Conservation (phyloP, 2,113 vertebrate species). For the Antidorcas marsupialis region DNA sequence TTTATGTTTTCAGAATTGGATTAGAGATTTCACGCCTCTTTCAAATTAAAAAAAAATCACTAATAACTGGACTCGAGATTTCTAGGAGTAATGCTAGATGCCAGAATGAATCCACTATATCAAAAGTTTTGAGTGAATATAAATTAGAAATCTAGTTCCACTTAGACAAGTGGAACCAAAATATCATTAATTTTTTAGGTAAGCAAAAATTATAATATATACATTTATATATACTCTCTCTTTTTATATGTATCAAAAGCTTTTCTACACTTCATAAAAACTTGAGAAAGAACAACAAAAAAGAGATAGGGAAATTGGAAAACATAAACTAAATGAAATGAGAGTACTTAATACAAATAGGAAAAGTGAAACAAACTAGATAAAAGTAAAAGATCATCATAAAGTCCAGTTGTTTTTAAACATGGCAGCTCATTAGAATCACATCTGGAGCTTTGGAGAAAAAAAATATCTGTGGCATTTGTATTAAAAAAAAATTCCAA, state of each 20-base stretch:
- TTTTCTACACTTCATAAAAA: not conserved
- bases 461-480: not conserved
- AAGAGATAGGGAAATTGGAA: not conserved
- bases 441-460: not conserved
- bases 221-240: not conserved
- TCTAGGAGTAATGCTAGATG: not conserved
- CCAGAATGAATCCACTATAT: not conserved
- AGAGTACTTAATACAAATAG: not conserved
- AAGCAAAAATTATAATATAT: not conserved
- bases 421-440: not conserved
- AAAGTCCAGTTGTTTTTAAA: not conserved
- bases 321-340: not conserved
- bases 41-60: not conserved
- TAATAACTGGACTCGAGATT: not conserved
- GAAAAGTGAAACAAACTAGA: not conserved
- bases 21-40: not conserved
- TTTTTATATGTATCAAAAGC: not conserved
- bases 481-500: not conserved
- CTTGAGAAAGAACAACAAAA: not conserved
- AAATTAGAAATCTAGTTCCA: not conserved
- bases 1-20: not conserved
- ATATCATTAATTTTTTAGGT: not conserved
- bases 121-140: not conserved
- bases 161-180: not conserved
- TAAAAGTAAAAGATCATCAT: not conserved